A percentile compares a stretch with the other conserved stretches of the same genome.
These are phyloP conservation scores for Amblyteles armatorius DNA, from an alignment of 2,888 invertebrate genomes.

Conservation along the genomic window DNA sequence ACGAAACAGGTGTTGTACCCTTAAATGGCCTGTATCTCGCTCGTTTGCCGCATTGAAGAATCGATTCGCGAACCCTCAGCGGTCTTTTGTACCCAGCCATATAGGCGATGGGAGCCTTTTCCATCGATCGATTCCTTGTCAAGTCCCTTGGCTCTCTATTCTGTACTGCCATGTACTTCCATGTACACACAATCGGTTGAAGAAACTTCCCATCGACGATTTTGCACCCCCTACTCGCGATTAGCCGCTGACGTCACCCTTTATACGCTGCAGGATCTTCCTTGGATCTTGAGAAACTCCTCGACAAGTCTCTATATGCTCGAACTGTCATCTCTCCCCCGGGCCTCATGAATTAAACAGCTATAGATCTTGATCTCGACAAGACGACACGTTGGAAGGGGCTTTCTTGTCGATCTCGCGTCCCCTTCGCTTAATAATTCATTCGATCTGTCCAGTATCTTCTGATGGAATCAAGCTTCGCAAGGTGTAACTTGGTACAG, in stretches of 20 bases:
- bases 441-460: slow-evolving; percentile 7
- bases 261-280: slow-evolving; percentile 3
- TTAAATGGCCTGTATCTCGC: slow-evolving; percentile 72
- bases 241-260: slow-evolving; percentile 11
- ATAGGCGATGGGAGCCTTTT: slow-evolving; percentile 44
- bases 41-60: slow-evolving; percentile 73
- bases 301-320: slow-evolving; percentile 18
- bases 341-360: slow-evolving; percentile 81
- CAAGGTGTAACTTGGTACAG: slow-evolving; percentile 11
- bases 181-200: slow-evolving; percentile 17
- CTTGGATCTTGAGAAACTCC: slow-evolving; percentile 39
- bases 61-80: slow-evolving; percentile 44
- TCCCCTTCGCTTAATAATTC: slow-evolving; percentile 60
- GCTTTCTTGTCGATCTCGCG: slow-evolving; percentile 70
- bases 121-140: slow-evolving; percentile 56
- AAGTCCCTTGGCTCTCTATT: slow-evolving; percentile 47
- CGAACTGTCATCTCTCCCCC: slow-evolving; percentile 22
- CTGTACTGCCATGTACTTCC: slow-evolving; percentile 54
- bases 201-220: slow-evolving; percentile 53
- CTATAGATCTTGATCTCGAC: slow-evolving; percentile 68
- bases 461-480: neutral
- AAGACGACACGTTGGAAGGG: slow-evolving; percentile 76
- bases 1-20: slow-evolving; percentile 79
- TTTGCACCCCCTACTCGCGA: slow-evolving; percentile 48
- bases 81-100: slow-evolving; percentile 42